Evolutionary conservation across 2,888 invertebrate species (phyloP), one percentile per base, ranked within the genome.

Genomic region (Sphecodes monilicornis): DNA sequence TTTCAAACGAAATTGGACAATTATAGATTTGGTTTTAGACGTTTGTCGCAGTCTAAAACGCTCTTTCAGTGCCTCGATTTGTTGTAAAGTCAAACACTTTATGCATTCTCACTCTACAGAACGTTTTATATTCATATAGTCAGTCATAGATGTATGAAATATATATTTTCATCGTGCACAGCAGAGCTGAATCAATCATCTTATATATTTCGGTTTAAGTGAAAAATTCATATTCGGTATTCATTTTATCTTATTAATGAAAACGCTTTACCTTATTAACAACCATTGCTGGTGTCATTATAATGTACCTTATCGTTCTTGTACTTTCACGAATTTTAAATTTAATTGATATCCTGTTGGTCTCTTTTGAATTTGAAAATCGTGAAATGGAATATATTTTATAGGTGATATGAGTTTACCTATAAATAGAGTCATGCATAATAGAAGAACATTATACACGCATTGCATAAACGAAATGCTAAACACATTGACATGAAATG

Each of bases 61-160:
- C 50, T 60, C 41, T 39, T 50, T 36, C 43, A 18, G 16, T 39
- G 60, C 50, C 75, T 57, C 26, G 13, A 79, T 72, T n/a, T 66
- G 11, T 69, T 64, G 22, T 18, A n/a, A 68, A 50, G n/a, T 66
- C 54, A 71, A 76, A 36, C 26, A n/a, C 36, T 13, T 29, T 39
- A 29, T 32, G n/a, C 82, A 82, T 46, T 39, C 76, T 77, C 32
- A 79, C 22, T 41, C 11, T 41, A n/a, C n/a, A 22, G 16, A 60
- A 22, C 32, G 43, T 29, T 41, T 60, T 39, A 43, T 46, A 82
- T 74, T 79, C 39, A 50, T 43, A 50, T 50, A 39, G n/a, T 54
- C 13, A 36, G 32, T 68, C 18, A 16, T 71, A 64, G 46, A 50
- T 72, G 10, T 43, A 36, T 43, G 26, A 68, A 54, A 54, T 80